Evolutionary conservation across 1,140 invertebrate genomes (phyloP), one percentile per base, ranked within the genome.

Genomic region (Tetramorium alpestre): DNA sequence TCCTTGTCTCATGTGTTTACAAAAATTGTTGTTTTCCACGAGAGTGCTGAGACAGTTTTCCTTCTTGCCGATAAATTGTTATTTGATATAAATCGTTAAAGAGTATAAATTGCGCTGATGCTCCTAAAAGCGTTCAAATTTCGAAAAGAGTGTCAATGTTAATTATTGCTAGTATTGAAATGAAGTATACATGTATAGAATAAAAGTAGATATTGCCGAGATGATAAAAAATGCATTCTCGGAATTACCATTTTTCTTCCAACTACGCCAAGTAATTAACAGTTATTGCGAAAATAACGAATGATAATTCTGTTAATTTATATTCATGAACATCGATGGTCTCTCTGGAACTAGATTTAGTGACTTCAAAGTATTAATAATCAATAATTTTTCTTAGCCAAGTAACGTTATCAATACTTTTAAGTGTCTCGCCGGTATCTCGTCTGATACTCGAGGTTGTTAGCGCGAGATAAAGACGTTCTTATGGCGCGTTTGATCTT

Each of bases 401-500:
- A 47, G 62, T 1, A 18, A 7, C 44, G 25, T 2, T 60, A 60
- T 60, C 54, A 44, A 84, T 84, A 60, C 28, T 38, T 73, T 47
- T 73, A 73, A 84, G 28, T 28, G 47, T 49, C 54, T 44, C 33
- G 25, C 49, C 16, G n/a, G 11, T 28, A 49, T 25, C 18, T 56
- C 38, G 2, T 69, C 5, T 41, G 28, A 25, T 54, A 65, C 54
- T 54, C 41, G 51, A 44, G 41, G 25, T 82, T 84, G 54, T 75
- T 82, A 75, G 18, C 41, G 41, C 13, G 13, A 49, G 11, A 22
- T 75, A 84, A 60, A 62, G 18, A 62, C 22, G 41, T 73, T 84
- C 44, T 73, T 73, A 73, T 10, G 41, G 8, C 38, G 18, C 51
- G 51, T 73, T 82, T 60, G 67, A 58, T 62, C 41, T 82, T 58